Conservation (phyloP, 2,888 invertebrate species). For the Cosmia trapezina region DNA sequence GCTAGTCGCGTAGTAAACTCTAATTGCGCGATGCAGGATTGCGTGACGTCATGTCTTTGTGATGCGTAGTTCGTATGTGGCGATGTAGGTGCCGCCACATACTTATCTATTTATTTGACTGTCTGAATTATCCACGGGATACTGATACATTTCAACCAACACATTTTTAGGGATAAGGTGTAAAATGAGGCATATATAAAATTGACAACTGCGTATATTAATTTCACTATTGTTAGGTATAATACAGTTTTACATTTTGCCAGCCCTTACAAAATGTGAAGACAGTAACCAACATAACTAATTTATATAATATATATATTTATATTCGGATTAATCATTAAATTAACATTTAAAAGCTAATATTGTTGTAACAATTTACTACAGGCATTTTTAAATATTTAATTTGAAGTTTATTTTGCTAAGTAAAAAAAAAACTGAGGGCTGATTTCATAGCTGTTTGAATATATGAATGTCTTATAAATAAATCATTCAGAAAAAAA, state of each 20-base stretch:
- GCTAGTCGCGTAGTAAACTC: no score
- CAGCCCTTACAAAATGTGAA: constrained; percentile 86
- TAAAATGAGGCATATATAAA: constrained; percentile 67
- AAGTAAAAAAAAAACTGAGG: not conserved
- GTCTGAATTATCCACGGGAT: not conserved
- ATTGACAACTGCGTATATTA: constrained; percentile 87
- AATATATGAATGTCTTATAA: not conserved
- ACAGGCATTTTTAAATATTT: not conserved
- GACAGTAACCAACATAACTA: constrained; percentile 38
- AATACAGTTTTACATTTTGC: constrained; percentile 82
- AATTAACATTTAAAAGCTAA: constrained; percentile 33
- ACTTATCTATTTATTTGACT: no score
- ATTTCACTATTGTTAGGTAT: constrained; percentile 68
- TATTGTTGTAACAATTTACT: constrained; percentile 8
- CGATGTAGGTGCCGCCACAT: no score
- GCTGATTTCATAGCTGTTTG: constrained; percentile 1
- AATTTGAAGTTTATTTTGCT: not conserved
- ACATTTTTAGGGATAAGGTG: not conserved
- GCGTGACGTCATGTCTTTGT: no score
- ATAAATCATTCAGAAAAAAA: not conserved
- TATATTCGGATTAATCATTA: constrained; percentile 29
- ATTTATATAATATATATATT: constrained; percentile 35
- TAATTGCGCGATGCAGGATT: no score
- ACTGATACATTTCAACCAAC: not conserved
- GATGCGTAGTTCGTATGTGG: no score